Conservation (phyloP, 2,888 invertebrate species). For the Tetheella fluctuosa region DNA sequence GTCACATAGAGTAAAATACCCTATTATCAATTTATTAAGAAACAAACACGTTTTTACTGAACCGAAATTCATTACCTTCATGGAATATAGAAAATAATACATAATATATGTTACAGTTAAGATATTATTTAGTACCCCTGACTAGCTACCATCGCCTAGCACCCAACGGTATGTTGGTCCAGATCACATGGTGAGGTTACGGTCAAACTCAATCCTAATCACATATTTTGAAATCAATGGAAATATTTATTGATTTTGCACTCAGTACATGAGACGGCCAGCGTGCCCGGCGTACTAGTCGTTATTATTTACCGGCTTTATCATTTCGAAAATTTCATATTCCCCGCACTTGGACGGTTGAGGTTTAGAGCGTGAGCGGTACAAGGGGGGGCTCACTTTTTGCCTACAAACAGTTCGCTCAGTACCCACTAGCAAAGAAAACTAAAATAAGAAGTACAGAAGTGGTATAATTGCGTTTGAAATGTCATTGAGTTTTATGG, state of each 20-base stretch:
- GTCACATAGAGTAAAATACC: no score
- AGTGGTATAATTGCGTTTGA: not conserved
- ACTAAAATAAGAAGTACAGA: not conserved
- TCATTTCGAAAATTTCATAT: constrained; percentile 85
- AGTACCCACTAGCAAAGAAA: constrained; percentile 51
- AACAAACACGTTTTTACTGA: no score
- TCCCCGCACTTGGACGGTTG: constrained; percentile 83
- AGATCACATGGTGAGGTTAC: no score
- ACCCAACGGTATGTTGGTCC: no score
- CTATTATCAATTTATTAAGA: no score
- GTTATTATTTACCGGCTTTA: constrained; percentile 85
- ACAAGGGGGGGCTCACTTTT: constrained; percentile 68
- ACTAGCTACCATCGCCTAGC: no score
- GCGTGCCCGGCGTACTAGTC: constrained; percentile 77
- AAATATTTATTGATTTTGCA: constrained; percentile 40
- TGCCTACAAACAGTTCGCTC: constrained; percentile 75
- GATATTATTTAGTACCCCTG: no score
- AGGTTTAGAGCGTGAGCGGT: constrained; percentile 80
- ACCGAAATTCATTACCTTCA: no score
- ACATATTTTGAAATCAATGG: no score
- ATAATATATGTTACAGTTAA: no score
- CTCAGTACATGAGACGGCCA: constrained; percentile 67
- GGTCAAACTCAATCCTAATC: no score
- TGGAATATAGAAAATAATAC: no score
- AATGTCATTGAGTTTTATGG: not conserved